These are phyloP conservation scores for Lepidonotus clava DNA, from an alignment of 2,888 invertebrate genomes.

Conservation along the genomic window DNA sequence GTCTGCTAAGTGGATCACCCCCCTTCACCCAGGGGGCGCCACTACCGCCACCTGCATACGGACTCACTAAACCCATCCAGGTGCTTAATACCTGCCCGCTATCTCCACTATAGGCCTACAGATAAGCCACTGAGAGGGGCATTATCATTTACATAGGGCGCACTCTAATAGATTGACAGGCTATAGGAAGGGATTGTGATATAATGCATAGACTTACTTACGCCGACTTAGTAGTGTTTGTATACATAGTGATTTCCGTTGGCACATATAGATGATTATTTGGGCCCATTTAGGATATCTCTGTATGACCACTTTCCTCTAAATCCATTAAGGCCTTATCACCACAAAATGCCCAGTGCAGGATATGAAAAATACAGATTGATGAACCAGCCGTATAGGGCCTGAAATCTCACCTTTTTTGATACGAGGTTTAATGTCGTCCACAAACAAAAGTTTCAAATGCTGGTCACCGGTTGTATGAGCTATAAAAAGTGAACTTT, in stretches of 20 bases:
- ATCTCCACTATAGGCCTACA: not conserved
- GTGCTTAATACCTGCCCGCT: not conserved
- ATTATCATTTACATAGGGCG: not conserved
- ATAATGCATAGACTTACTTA: slow-evolving; percentile 7
- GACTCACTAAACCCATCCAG: not conserved
- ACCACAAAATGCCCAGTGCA: too few species aligned
- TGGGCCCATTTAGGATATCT: too few species aligned
- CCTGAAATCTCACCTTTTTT: too few species aligned
- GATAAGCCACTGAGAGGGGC: not conserved
- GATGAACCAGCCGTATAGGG: too few species aligned
- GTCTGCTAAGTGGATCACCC: slow-evolving; percentile 20
- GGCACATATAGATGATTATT: too few species aligned
- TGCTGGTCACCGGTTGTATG: too few species aligned
- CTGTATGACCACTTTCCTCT: too few species aligned
- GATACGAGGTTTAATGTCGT: too few species aligned
- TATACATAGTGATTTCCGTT: not conserved
- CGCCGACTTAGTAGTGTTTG: not conserved
- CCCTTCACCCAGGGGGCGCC: not conserved
- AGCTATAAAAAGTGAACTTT: too few species aligned
- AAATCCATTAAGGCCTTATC: too few species aligned
- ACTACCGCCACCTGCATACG: not conserved
- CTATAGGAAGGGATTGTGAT: not conserved
- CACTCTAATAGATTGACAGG: slow-evolving; percentile 10
- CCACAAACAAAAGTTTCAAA: too few species aligned
- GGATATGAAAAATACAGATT: too few species aligned